Percentiles rank a stretch among this genome's conserved stretches.
phyloP scores from a whole-genome alignment of 2,888 invertebrate species.

The Clivina fossor region DNA sequence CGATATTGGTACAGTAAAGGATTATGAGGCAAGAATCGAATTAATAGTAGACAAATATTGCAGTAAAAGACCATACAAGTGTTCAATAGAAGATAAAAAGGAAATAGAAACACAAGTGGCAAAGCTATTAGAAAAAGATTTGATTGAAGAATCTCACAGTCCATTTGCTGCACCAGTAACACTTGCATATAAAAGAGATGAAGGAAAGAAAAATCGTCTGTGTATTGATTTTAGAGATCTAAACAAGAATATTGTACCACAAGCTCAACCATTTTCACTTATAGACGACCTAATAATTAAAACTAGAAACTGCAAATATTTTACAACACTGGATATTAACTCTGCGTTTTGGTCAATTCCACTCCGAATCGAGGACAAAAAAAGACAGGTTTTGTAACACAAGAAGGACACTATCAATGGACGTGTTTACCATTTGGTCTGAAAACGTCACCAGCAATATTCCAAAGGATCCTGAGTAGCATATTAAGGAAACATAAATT shows the following conservation, averaged over 20 bases:
- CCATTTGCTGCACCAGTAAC: conserved; percentile 42
- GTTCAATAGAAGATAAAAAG: conserved; percentile 36
- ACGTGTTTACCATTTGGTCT: conserved; percentile 39
- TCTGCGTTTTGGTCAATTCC: conserved; percentile 49
- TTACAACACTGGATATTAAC: conserved; percentile 46
- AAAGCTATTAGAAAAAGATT: conserved; percentile 37
- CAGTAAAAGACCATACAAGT: conserved; percentile 35
- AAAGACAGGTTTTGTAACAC: conserved; percentile 43
- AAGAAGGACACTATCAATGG: conserved; percentile 39
- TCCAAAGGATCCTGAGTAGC: conserved; percentile 37
- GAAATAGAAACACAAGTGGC: conserved; percentile 33
- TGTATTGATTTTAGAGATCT: conserved; percentile 43
- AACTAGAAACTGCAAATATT: conserved; percentile 45
- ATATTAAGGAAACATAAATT: conserved; percentile 37
- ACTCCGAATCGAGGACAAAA: conserved; percentile 43
- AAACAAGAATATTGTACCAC: conserved; percentile 42
- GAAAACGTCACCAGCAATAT: conserved; percentile 39
- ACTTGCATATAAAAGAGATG: conserved; percentile 42
- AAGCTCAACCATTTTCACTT: conserved; percentile 45
- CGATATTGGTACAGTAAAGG: conserved; percentile 40
- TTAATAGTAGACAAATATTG: conserved; percentile 37
- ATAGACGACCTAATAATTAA: conserved; percentile 45
- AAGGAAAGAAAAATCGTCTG: conserved; percentile 42
- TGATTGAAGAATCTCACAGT: conserved; percentile 41
- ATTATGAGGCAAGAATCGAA: conserved; percentile 41